These are phyloP conservation scores for Battus philenor DNA, from an alignment of 1,140 invertebrate species.

Conservation along the genomic window DNA sequence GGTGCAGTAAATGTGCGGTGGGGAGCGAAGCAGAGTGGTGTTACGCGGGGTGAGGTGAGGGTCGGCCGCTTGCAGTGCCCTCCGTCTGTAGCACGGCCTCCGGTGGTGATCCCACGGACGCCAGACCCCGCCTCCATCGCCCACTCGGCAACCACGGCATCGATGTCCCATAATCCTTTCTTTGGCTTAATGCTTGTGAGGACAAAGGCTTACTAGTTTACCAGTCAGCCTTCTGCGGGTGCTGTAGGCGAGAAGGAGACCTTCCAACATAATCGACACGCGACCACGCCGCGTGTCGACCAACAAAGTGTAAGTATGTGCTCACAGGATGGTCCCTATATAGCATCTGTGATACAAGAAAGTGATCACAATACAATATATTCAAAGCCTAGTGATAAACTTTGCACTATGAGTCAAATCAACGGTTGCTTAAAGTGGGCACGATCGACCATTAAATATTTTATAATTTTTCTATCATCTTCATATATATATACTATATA, in stretches of 20 bases:
- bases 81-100: constrained; percentile 52
- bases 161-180: constrained; percentile 74
- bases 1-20: constrained; percentile 20
- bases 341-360: constrained; percentile 73
- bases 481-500: constrained; percentile 20
- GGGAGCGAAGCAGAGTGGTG: constrained; percentile 29
- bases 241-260: constrained; percentile 88
- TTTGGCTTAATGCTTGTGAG: constrained; percentile 64
- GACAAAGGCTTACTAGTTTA: constrained; percentile 69
- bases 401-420: constrained; percentile 64
- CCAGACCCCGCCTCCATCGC: constrained; percentile 74
- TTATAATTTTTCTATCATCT: constrained; percentile 70
- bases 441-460: constrained; percentile 54
- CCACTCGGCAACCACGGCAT: constrained; percentile 78
- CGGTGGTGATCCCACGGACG: constrained; percentile 72
- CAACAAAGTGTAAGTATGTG: constrained; percentile 63
- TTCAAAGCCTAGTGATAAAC: constrained; percentile 65
- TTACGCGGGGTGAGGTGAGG: constrained; percentile 34
- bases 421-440: constrained; percentile 65
- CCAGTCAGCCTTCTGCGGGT: constrained; percentile 83
- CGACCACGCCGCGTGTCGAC: constrained; percentile 69
- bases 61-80: constrained; percentile 62
- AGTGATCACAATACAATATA: constrained; percentile 72
- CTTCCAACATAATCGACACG: constrained; percentile 79
- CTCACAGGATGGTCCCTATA: constrained; percentile 68